phyloP scores from a whole-genome alignment of 92 coral and sea anemone species.

The Epizoanthus rinbou region DNA sequence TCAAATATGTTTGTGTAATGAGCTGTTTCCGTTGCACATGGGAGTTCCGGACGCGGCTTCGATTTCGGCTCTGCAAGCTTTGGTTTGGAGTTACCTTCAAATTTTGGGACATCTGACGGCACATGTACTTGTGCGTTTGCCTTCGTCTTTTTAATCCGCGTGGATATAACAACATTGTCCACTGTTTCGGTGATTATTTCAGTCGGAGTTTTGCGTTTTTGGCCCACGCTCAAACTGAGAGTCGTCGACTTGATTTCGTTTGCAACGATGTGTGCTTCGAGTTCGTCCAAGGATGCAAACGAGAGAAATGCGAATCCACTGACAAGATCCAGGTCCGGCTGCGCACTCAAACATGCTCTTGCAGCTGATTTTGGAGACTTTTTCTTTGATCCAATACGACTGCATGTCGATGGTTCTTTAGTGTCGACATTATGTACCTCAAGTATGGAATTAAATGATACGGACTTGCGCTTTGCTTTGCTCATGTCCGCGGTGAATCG shows the following conservation, averaged over 20 bases:
- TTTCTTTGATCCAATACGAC: conserved; percentile 43
- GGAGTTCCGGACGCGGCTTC: background rate
- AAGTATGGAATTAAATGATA: conserved; percentile 21
- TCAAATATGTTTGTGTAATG: background rate
- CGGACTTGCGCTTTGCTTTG: conserved; percentile 28
- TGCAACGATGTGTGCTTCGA: conserved; percentile 75
- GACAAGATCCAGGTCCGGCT: conserved; percentile 78
- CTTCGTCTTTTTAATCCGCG: conserved; percentile 24
- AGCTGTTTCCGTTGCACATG: background rate
- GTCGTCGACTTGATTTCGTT: conserved; percentile 65
- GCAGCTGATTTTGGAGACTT: conserved; percentile 47
- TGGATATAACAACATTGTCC: background rate
- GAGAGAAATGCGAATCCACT: conserved; percentile 87
- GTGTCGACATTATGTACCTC: conserved; percentile 42
- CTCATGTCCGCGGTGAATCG: conserved; percentile 20
- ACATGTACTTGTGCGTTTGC: background rate
- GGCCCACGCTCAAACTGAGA: conserved; percentile 70
- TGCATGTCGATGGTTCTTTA: conserved; percentile 42
- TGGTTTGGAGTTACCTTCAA: background rate
- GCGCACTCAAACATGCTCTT: conserved; percentile 30
- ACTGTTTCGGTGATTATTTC: background rate
- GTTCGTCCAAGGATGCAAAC: conserved; percentile 68
- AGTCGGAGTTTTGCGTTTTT: conserved; percentile 47
- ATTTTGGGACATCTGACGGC: background rate
- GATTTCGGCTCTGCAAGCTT: background rate